These are phyloP conservation scores for Spilogale gracilis DNA, from an alignment of 2,113 vertebrate species.

Conservation along the genomic window DNA sequence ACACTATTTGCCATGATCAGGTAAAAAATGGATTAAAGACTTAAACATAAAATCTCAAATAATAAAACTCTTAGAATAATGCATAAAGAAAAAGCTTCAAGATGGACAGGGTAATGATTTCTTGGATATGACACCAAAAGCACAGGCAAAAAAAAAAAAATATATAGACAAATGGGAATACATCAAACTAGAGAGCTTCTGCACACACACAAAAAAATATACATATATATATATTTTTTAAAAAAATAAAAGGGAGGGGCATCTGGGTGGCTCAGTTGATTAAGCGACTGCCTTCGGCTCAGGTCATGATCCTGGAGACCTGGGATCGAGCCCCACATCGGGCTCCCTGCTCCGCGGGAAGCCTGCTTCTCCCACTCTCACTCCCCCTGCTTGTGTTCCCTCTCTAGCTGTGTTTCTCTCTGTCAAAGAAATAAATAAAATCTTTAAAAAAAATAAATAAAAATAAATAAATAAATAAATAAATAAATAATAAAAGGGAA, in stretches of 20 bases:
- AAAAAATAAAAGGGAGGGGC: background rate
- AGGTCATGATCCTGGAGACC: too few species aligned
- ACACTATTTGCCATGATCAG: background rate
- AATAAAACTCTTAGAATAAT: background rate
- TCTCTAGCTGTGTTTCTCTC: too few species aligned
- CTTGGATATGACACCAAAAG: background rate
- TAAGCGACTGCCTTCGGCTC: too few species aligned
- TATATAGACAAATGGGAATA: background rate
- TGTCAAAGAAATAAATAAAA: too few species aligned
- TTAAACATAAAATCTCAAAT: background rate
- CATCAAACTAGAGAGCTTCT: background rate
- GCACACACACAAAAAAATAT: background rate
- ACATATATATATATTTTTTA: background rate
- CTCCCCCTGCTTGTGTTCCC: too few species aligned
- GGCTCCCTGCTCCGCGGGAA: too few species aligned
- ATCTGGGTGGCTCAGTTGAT: too few species aligned
- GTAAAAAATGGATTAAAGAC: background rate
- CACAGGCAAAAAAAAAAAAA: background rate
- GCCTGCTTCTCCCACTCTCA: too few species aligned
- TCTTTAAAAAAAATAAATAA: too few species aligned
- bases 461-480: too few species aligned
- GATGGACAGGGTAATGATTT: background rate
- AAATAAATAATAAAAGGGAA: background rate
- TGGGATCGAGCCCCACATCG: too few species aligned
- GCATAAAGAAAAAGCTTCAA: background rate